phyloP scores from a whole-genome alignment of 2,888 invertebrate species.

The Andrena praecox region DNA sequence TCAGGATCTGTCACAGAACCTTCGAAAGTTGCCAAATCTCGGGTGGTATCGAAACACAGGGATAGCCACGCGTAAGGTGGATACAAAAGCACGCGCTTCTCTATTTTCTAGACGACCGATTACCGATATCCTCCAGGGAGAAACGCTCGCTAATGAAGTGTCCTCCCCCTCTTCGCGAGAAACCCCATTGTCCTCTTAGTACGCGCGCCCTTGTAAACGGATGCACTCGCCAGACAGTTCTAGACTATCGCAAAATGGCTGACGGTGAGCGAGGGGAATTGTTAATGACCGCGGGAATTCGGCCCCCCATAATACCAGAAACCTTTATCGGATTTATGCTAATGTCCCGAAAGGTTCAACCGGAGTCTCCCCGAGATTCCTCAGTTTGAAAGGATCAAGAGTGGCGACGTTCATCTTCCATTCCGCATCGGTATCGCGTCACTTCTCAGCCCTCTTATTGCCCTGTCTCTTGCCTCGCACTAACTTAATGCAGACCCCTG shows the following conservation, averaged over 20 bases:
- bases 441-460: neutral
- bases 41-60: neutral
- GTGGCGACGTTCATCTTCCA: constrained; percentile 7
- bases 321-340: constrained; percentile 76
- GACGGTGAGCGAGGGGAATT: constrained; percentile 42
- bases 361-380: constrained; percentile 57
- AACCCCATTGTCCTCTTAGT: constrained; percentile 50
- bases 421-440: neutral
- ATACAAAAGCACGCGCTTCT: neutral
- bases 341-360: constrained; percentile 65
- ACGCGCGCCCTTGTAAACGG: constrained; percentile 33
- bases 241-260: constrained; percentile 18
- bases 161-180: constrained; percentile 19
- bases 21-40: too few relatives aligned
- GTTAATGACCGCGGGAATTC: constrained; percentile 66
- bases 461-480: neutral
- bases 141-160: constrained; percentile 56
- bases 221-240: constrained; percentile 43
- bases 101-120: constrained; percentile 26
- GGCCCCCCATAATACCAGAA: constrained; percentile 68
- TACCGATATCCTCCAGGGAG: constrained; percentile 48
- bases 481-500: neutral
- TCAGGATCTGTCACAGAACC: too few relatives aligned
- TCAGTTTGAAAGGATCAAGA: constrained; percentile 44
- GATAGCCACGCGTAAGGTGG: constrained; percentile 27